Base-by-base conservation (phyloP, 1,140 invertebrate genomes). In the Chlorops oryzae region DNA sequence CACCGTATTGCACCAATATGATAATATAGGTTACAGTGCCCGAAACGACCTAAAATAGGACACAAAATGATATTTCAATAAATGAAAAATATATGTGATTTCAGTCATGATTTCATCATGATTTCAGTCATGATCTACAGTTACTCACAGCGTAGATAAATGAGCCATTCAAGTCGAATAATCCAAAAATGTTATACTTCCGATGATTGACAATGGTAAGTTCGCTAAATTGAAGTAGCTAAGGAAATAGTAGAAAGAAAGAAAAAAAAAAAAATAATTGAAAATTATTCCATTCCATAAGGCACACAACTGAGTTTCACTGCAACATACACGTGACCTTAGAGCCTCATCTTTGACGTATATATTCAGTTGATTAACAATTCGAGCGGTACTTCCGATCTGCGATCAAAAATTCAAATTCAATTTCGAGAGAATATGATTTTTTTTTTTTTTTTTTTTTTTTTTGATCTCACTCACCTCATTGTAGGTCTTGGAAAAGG, bases 1-100 rank as follows among this genome's bases (percentile, higher is more conserved):
- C 53, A 20, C 42, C 44, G 18, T 45, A 52, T 47, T 59, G 56
- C 47, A 58, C 47, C 2, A 60, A 51, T 47, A 58, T 58, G 17
- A 59, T 56, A 50, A 60, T 60, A 35, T 52, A 55, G 18, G 59
- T 57, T 48, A 50, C 47, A 35, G 54, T 55, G 39, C 49, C 54
- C 38, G 49, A 41, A 13, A 53, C 18, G 22, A 55, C 55, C 55
- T 59, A 22, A 7, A 46, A 41, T 9, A 41, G 13, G 17, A 27
- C 40, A 12, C 23, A 28, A 21, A n/a, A 47, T n/a, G 22, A 45
- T 25, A 25, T 40, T 22, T 40, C 28, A 27, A 23, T 37, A 12
- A 22, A 24, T 24, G 15, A 35, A 47, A 4, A 27, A 12, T 10
- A 46, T 24, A n/a, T 21, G 42, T 6, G 6, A 20, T n/a, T 13